Evolutionary conservation across 2,797 vertebrate genomes (phyloP), one percentile per base, ranked within the genome.

Genomic region (Arctocebus calabarensis): DNA sequence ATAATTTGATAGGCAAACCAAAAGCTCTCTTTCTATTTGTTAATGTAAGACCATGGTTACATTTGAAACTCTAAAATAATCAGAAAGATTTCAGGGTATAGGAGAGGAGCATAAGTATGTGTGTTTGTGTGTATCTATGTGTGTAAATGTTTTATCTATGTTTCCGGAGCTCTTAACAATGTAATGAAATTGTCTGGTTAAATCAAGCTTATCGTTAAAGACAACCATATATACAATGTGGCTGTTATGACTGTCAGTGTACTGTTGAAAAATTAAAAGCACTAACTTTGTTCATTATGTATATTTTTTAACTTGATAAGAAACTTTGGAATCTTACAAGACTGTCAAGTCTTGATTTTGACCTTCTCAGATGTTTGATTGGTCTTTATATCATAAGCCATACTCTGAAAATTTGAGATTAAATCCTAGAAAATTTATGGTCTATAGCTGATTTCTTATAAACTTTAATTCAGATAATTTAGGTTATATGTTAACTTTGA

Each of bases 61-160:
- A 75, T 7, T 1, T 74, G 64, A 96, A 96, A 82, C 5, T 62
- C 48, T 91, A 87, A 94, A 83, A 62, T 70, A 78, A 62, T 37
- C 34, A 94, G 34, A 92, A 94, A 85, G 7, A 93, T 0, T 0
- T 20, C 43, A 6, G 37, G 34, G 6, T 59, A 32, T 5, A 1
- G 20, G 12, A 57, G 17, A 66, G 12, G 7, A 43, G 22, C 14
- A 2, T 20, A 7, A 59, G 8, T 45, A 27, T 3, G n/a, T 61
- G n/a, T 79, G n/a, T 79, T 4, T 9, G 16, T 62, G 9, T 86
- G 25, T 64, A 68, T 62, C 13, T 84, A 27, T 22, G 1, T 94
- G 4, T 52, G 81, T 62, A 83, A 68, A 71, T 84, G 52, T 66
- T 95, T 94, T 68, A 68, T 78, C 13, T 74, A 85, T 73, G 23